Evolutionary conservation across 30 jellyfish, hydroid and myxozoan genomes (phyloP).

Genomic region (Pseudorhiza aurosa): DNA sequence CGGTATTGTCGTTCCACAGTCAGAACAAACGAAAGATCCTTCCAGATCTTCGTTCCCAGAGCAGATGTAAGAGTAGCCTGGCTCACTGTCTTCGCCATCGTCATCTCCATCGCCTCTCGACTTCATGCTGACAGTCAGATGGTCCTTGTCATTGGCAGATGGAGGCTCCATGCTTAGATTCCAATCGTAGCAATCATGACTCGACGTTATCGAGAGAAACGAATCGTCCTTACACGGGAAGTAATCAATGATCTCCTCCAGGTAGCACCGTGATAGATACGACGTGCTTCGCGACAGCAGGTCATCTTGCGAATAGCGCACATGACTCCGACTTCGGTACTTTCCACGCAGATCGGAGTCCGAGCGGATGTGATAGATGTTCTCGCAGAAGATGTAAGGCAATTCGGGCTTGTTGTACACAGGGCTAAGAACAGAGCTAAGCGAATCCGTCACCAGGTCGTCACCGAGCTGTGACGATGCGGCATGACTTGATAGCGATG

Average conservation of each 20-base stretch:
- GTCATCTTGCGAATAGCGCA: not conserved
- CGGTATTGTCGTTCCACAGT: constrained; percentile 59
- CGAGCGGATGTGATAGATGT: constrained; percentile 50
- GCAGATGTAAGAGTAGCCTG: constrained; percentile 54
- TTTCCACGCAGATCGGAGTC: constrained; percentile 41
- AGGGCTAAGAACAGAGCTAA: constrained; percentile 12
- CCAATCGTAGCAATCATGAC: constrained; percentile 64
- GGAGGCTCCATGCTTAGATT: constrained; percentile 43
- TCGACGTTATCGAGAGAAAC: constrained; percentile 4
- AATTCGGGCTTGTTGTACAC: constrained; percentile 26
- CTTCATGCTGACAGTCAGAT: constrained; percentile 59
- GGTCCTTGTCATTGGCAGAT: constrained; percentile 26
- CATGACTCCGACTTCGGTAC: not conserved
- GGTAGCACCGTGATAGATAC: constrained; percentile 17
- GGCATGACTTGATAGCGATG: not conserved
- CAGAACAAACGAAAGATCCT: constrained; percentile 66
- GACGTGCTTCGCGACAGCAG: constrained; percentile 44
- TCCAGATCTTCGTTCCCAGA: constrained; percentile 61
- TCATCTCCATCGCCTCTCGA: constrained; percentile 19
- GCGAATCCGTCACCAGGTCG: not conserved
- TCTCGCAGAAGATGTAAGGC: constrained; percentile 40
- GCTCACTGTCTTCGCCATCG: not conserved
- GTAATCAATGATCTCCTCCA: constrained; percentile 26
- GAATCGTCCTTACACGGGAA: constrained; percentile 55
- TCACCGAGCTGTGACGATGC: not conserved